Conservation (phyloP, 2,113 vertebrate genomes). For the Macrotis lagotis region DNA sequence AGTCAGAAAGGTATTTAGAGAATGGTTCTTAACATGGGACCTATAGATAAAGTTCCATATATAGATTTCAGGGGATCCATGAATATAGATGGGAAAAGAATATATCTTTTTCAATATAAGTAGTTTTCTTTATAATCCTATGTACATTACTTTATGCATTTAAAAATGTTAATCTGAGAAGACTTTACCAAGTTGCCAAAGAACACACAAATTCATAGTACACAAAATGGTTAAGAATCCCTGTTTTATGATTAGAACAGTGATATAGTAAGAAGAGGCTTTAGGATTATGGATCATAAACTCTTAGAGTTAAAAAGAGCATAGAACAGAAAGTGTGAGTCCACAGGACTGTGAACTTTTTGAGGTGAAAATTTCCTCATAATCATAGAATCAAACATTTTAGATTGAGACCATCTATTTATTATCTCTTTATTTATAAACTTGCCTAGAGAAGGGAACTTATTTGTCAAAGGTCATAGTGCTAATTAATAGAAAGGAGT, state of each 20-base stretch:
- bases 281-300: not conserved
- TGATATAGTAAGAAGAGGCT: not conserved
- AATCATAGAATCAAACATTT: not conserved
- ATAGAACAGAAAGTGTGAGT: not conserved
- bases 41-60: not conserved
- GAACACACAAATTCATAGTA: not conserved
- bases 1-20: not conserved
- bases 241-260: not conserved
- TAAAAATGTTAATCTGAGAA: not conserved
- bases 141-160: not conserved
- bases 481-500: not conserved
- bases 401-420: not conserved
- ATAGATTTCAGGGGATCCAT: not conserved
- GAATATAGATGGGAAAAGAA: not conserved
- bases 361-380: not conserved
- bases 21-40: not conserved
- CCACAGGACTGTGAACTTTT: not conserved
- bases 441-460: not conserved
- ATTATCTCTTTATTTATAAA: not conserved
- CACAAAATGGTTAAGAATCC: not conserved
- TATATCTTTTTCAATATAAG: not conserved
- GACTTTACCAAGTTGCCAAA: not conserved
- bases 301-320: not conserved
- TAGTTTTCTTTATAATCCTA: not conserved
- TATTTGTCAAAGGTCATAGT: not conserved